Evolutionary conservation across 2,888 invertebrate genomes (phyloP).

Genomic region (Apotomis turbidana): DNA sequence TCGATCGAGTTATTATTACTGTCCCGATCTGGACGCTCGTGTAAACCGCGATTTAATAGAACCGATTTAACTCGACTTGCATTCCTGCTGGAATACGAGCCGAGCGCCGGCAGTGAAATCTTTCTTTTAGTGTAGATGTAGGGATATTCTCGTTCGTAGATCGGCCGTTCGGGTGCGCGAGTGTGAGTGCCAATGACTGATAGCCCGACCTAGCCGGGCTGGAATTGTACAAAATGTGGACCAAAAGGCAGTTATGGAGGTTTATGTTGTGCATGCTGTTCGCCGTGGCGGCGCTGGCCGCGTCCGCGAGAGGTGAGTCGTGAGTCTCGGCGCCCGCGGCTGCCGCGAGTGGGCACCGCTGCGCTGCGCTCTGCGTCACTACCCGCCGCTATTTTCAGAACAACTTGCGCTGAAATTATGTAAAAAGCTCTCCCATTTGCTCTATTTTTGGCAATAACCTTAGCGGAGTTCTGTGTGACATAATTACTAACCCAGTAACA

Average conservation of each 20-base stretch:
- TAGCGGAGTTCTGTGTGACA: conserved; percentile 71
- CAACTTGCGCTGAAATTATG: conserved; percentile 84
- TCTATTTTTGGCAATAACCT: conserved; percentile 81
- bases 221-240: conserved; percentile 80
- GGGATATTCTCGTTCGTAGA: conserved; percentile 66
- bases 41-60: conserved; percentile 64
- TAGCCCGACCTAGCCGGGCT: conserved; percentile 74
- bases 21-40: conserved; percentile 39
- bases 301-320: conserved; percentile 79
- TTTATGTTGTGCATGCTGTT: conserved; percentile 79
- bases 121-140: conserved; percentile 73
- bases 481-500: conserved; percentile 68
- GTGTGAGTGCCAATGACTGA: conserved; percentile 82
- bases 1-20: conserved; percentile 34
- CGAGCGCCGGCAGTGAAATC: conserved; percentile 52
- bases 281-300: conserved; percentile 73
- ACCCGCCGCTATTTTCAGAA: conserved; percentile 78
- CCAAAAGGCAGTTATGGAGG: conserved; percentile 80
- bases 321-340: conserved; percentile 58
- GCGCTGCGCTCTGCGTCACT: conserved; percentile 74
- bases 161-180: conserved; percentile 80
- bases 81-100: conserved; percentile 66
- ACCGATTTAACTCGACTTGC: conserved; percentile 65
- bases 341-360: conserved; percentile 51
- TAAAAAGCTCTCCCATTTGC: conserved; percentile 82